Conservation (phyloP, 2,888 invertebrate genomes). For the Zaprionus lineosus region DNA sequence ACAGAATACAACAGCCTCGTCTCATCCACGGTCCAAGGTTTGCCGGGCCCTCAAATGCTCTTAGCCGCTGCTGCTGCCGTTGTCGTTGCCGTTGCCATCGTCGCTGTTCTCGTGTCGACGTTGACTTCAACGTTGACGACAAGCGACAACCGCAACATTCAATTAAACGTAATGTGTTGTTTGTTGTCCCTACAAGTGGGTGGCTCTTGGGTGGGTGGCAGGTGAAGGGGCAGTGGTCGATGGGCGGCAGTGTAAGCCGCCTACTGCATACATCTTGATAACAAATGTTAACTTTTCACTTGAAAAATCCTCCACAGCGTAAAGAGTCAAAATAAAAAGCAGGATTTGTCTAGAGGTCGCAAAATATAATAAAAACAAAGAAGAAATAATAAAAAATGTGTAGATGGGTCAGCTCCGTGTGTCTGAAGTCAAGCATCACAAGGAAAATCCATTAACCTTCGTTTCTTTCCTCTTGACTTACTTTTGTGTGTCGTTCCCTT, state of each 20-base stretch:
- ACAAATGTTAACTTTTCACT: conserved; percentile 75
- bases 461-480: conserved; percentile 49
- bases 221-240: neutral
- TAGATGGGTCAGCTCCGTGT: conserved; percentile 51
- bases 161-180: conserved; percentile 75
- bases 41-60: neutral
- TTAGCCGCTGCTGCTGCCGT: neutral
- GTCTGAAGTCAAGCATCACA: conserved; percentile 70
- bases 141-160: conserved; percentile 71
- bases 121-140: conserved; percentile 25
- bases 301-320: conserved; percentile 47
- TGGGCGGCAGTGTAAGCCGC: neutral
- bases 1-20: conserved; percentile 32
- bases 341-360: conserved; percentile 24
- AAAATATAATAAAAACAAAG: conserved; percentile 22
- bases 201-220: too few relatives aligned
- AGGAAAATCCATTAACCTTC: conserved; percentile 77
- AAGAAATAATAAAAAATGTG: conserved; percentile 4
- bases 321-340: conserved; percentile 68
- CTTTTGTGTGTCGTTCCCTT: conserved; percentile 26
- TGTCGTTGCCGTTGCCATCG: neutral
- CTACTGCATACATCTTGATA: conserved; percentile 43
- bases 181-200: conserved; percentile 63
- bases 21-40: conserved; percentile 26
- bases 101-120: conserved; percentile 17